A percentile compares a stretch with the other conserved stretches of the same genome.
Conservation (phyloP, 1,140 invertebrate species). For the Bombus consobrinus region DNA sequence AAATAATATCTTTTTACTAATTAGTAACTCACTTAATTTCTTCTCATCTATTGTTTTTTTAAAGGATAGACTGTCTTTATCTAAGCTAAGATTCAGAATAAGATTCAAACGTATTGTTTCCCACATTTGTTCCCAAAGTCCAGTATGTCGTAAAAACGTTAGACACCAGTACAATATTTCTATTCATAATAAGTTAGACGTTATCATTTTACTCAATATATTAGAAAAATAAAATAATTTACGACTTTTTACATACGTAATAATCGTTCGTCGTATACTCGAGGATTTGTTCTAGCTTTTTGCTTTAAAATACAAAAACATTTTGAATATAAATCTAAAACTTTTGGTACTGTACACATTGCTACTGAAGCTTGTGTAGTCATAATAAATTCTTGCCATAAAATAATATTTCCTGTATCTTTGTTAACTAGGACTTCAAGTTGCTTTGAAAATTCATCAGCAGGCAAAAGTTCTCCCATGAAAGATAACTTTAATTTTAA, state of each 20-base stretch:
- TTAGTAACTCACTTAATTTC: constrained; percentile 75
- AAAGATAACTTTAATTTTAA: constrained; percentile 82
- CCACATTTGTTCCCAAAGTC: constrained; percentile 86
- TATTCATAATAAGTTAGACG: constrained; percentile 54
- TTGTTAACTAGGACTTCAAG: constrained; percentile 82
- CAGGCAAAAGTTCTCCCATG: constrained; percentile 82
- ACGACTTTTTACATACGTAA: constrained; percentile 65
- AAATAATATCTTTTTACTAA: neutral
- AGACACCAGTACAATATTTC: constrained; percentile 85
- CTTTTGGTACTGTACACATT: constrained; percentile 84
- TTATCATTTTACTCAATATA: constrained; percentile 12
- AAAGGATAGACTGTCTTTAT: constrained; percentile 78
- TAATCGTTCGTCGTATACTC: constrained; percentile 71
- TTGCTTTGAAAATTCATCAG: constrained; percentile 81
- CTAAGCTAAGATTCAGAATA: constrained; percentile 83
- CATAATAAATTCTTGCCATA: constrained; percentile 85
- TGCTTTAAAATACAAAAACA: constrained; percentile 84
- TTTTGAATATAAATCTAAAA: constrained; percentile 83
- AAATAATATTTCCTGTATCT: constrained; percentile 83
- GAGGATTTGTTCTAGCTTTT: constrained; percentile 71
- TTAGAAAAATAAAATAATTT: constrained; percentile 12
- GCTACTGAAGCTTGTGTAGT: constrained; percentile 85
- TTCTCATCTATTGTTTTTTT: constrained; percentile 80
- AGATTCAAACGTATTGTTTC: constrained; percentile 85
- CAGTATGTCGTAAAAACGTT: constrained; percentile 86